Percentiles rank a stretch among this genome's conserved stretches.
Evolutionary conservation across 2,888 invertebrate genomes (phyloP).

Genomic region (Crepidodera aurea): DNA sequence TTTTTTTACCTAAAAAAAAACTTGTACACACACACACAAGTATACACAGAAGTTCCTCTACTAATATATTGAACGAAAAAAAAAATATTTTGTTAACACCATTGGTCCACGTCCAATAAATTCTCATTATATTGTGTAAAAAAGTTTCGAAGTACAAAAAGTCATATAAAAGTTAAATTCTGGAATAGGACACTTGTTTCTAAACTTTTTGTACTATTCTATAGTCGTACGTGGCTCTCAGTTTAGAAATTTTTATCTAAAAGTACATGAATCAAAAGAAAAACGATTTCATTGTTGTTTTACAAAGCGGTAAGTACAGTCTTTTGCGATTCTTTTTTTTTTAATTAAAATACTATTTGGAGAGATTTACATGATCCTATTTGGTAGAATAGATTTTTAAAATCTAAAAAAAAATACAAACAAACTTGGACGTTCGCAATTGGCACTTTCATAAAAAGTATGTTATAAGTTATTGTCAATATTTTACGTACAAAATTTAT

Average conservation of each 20-base stretch:
- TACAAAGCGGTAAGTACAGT: conserved; percentile 33
- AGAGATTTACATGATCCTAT: conserved; percentile 13
- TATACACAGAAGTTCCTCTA: conserved; percentile 13
- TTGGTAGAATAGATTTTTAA: too few species aligned
- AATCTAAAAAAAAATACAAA: conserved; percentile 6
- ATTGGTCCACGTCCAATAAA: conserved; percentile 38
- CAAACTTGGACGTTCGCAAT: not conserved
- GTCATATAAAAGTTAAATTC: conserved; percentile 45
- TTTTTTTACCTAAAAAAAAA: not conserved
- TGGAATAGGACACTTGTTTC: conserved; percentile 46
- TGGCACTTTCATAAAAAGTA: conserved; percentile 1
- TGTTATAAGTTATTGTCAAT: not conserved
- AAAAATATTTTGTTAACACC: conserved; percentile 14
- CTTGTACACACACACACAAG: not conserved
- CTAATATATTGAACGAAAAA: not conserved
- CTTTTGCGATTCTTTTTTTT: conserved; percentile 33
- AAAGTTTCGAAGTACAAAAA: conserved; percentile 43
- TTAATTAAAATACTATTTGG: conserved; percentile 19
- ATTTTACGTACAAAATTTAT: not conserved
- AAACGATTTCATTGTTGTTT: conserved; percentile 22
- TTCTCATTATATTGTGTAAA: conserved; percentile 34
- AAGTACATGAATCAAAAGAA: conserved; percentile 14
- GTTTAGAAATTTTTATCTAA: conserved; percentile 20
- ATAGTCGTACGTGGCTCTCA: conserved; percentile 27
- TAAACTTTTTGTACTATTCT: conserved; percentile 29